Conservation (phyloP, 1,140 invertebrate species). For the Papilio helenus region DNA sequence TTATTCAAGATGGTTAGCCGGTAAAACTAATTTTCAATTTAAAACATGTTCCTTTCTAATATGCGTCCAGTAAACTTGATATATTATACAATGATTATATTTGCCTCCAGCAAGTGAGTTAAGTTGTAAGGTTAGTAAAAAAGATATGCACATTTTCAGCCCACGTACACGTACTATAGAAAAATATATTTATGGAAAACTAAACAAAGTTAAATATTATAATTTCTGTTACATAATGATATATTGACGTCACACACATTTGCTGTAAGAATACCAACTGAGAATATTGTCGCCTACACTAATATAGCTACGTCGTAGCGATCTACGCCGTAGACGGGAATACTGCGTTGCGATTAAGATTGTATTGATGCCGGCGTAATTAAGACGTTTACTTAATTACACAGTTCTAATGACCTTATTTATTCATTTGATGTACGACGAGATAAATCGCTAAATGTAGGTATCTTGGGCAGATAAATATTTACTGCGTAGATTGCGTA, state of each 20-base stretch:
- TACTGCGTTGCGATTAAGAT: slow-evolving; percentile 25
- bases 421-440: slow-evolving; percentile 4
- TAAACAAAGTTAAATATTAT: background rate
- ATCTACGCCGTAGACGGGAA: slow-evolving; percentile 16
- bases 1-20: too few species aligned
- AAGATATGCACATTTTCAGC: background rate
- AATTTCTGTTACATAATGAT: background rate
- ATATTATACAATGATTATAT: background rate
- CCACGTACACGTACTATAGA: background rate
- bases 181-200: background rate
- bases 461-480: background rate
- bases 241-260: background rate
- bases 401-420: slow-evolving; percentile 6
- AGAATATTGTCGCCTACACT: slow-evolving; percentile 18
- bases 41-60: too few species aligned
- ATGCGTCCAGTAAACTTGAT: background rate
- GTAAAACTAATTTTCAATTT: too few species aligned
- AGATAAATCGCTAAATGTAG: background rate
- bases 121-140: background rate
- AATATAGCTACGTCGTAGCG: slow-evolving; percentile 2
- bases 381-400: slow-evolving; percentile 30
- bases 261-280: background rate
- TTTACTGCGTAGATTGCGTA: background rate
- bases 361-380: slow-evolving; percentile 19
- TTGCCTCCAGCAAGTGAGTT: background rate